Conservation (phyloP, 2,113 vertebrate genomes). For the Oceanites oceanicus region DNA sequence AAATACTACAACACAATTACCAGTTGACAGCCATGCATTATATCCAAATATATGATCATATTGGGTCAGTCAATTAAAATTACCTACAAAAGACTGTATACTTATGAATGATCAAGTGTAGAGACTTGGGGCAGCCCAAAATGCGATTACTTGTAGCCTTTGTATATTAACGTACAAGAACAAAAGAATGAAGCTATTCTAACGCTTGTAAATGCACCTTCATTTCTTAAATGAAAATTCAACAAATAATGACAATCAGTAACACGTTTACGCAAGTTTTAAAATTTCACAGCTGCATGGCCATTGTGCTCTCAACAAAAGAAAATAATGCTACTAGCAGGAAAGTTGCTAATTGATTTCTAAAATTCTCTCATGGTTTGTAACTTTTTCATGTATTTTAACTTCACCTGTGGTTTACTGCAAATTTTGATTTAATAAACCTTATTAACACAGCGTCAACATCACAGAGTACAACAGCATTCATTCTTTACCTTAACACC, state of each 20-base stretch:
- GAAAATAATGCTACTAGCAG: background rate
- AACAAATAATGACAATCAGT: background rate
- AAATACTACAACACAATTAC: background rate
- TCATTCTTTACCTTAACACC: background rate
- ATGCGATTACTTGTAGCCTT: background rate
- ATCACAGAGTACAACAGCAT: background rate
- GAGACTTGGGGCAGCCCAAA: background rate
- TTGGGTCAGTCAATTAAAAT: background rate
- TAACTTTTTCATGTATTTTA: background rate
- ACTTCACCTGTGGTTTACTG: background rate
- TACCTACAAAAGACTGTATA: background rate
- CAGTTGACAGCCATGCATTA: background rate
- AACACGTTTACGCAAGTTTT: background rate
- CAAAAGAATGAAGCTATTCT: background rate
- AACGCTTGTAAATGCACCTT: background rate
- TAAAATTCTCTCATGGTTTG: background rate
- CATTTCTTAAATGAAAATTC: background rate
- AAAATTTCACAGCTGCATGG: background rate
- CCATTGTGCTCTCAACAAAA: background rate
- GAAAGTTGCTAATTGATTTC: background rate
- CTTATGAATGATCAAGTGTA: background rate
- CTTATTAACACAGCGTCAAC: background rate
- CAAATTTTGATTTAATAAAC: background rate
- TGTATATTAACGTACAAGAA: background rate
- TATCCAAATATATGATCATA: background rate